A percentile compares a stretch with the other conserved stretches of the same genome.
Conservation (phyloP, 2,888 invertebrate species). For the Tipula confusa region DNA sequence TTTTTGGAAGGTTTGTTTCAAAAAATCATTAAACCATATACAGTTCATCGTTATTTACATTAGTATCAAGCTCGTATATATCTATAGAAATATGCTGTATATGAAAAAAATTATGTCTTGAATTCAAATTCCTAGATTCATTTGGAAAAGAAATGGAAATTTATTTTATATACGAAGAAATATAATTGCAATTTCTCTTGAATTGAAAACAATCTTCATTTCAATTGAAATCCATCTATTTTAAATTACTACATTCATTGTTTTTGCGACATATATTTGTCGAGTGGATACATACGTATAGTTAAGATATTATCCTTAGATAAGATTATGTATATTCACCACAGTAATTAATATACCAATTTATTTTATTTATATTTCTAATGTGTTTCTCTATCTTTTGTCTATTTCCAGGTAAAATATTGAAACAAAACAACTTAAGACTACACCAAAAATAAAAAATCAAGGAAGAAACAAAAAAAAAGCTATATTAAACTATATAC, state of each 20-base stretch:
- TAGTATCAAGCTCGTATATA: background rate
- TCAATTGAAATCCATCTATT: constrained; percentile 4
- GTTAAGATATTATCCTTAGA: background rate
- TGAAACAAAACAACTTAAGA: constrained; percentile 28
- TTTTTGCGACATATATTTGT: background rate
- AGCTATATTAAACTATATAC: background rate
- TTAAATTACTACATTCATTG: background rate
- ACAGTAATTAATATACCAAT: background rate
- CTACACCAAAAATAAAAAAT: background rate
- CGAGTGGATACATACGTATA: background rate
- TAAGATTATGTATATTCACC: background rate
- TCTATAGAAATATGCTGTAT: background rate
- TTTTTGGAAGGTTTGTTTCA: background rate
- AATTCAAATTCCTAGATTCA: background rate
- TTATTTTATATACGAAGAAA: background rate
- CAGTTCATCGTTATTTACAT: background rate
- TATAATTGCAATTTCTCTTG: background rate
- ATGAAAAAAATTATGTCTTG: background rate
- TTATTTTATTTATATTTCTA: background rate
- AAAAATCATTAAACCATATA: background rate
- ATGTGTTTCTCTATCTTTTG: background rate
- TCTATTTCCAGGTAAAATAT: background rate
- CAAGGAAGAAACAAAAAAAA: background rate
- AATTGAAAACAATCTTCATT: background rate
- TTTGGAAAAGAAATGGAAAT: background rate